Conservation (phyloP, 2,113 vertebrate genomes). For the Morone chrysops region DNA sequence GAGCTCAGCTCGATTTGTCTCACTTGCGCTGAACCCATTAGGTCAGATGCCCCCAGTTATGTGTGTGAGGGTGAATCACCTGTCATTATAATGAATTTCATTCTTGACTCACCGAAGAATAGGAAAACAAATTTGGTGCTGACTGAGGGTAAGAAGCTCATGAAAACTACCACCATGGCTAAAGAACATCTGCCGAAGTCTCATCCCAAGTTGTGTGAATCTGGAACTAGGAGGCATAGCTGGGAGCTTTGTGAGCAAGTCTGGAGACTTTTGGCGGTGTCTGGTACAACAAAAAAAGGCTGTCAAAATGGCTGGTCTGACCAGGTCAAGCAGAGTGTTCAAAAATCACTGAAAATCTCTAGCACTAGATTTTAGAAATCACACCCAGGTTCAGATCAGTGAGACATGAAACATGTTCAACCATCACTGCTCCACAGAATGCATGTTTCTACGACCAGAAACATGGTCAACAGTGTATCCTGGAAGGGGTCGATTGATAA, state of each 20-base stretch:
- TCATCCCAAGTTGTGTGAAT: background rate
- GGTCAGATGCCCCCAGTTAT: background rate
- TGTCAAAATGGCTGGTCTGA: background rate
- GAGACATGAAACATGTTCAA: background rate
- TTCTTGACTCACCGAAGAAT: background rate
- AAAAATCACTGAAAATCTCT: background rate
- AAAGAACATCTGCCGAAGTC: background rate
- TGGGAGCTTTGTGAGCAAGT: background rate
- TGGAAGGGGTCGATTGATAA: background rate
- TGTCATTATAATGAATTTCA: too few species aligned
- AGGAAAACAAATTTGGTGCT: background rate
- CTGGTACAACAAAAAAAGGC: background rate
- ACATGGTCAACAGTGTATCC: background rate
- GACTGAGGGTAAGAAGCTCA: background rate
- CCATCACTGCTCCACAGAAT: background rate
- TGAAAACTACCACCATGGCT: background rate
- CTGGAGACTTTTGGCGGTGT: background rate
- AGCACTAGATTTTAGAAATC: background rate
- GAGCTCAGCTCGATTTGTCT: background rate
- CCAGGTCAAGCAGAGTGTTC: background rate
- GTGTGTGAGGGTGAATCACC: constrained; percentile 12
- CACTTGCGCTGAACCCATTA: constrained; percentile 2
- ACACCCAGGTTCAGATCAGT: background rate
- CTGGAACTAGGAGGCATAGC: background rate
- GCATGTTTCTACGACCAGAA: background rate